phyloP scores from a whole-genome alignment of 1,140 invertebrate species.

The Wiebesia pumilae region DNA sequence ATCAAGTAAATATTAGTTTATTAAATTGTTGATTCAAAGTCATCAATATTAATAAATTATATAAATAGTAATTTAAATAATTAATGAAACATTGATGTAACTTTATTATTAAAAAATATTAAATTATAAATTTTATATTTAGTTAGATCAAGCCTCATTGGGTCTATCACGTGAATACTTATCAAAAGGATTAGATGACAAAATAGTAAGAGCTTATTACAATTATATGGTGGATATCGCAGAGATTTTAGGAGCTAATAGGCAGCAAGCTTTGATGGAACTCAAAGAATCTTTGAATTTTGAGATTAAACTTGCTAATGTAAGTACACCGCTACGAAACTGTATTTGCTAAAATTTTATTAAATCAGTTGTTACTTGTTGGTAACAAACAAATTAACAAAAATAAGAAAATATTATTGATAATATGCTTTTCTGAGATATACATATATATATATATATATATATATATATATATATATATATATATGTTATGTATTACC shows the following conservation, averaged over 20 bases:
- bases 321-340: conserved; percentile 74
- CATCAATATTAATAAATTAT: too few species aligned
- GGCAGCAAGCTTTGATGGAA: conserved; percentile 81
- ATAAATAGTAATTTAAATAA: neutral
- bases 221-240: conserved; percentile 92
- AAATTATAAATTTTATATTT: neutral
- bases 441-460: too few species aligned
- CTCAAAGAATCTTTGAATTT: conserved; percentile 90
- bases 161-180: conserved; percentile 93
- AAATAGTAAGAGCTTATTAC: conserved; percentile 86
- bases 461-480: too few species aligned
- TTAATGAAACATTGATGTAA: neutral
- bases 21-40: too few species aligned
- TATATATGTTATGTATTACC: too few species aligned
- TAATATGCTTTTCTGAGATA: too few species aligned
- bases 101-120: neutral
- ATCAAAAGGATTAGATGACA: conserved; percentile 86
- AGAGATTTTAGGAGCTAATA: conserved; percentile 88
- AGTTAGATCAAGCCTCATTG: conserved; percentile 95
- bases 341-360: neutral
- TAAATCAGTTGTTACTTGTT: too few species aligned
- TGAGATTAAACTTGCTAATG: conserved; percentile 95
- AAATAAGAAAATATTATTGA: too few species aligned
- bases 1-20: too few species aligned
- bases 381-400: too few species aligned